Evolutionary conservation across 2,888 invertebrate genomes (phyloP).

Genomic region (Sphaerophoria taeniata): DNA sequence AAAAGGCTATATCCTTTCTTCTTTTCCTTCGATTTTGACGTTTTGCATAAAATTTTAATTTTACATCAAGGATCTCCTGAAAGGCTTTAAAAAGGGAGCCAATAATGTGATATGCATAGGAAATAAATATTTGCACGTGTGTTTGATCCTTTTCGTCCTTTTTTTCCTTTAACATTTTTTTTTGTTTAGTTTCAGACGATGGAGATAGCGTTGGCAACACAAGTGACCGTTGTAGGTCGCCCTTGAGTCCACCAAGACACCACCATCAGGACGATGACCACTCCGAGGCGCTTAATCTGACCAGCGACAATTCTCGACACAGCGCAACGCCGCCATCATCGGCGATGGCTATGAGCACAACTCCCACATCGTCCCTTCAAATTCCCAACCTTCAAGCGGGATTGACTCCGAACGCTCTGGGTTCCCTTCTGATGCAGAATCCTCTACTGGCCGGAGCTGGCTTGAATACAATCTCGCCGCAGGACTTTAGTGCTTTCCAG

Average conservation of each 20-base stretch:
- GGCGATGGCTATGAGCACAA: slow-evolving; percentile 76
- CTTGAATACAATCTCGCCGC: slow-evolving; percentile 78
- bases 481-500: slow-evolving; percentile 81
- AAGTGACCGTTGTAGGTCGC: slow-evolving; percentile 82
- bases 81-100: slow-evolving; percentile 75
- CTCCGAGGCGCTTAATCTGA: slow-evolving; percentile 80
- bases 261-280: slow-evolving; percentile 78
- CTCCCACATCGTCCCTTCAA: slow-evolving; percentile 59
- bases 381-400: slow-evolving; percentile 71
- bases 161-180: slow-evolving; percentile 31
- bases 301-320: slow-evolving; percentile 81
- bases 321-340: slow-evolving; percentile 79
- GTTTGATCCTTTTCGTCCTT: not conserved
- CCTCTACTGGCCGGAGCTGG: slow-evolving; percentile 77
- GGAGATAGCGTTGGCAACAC: slow-evolving; percentile 81
- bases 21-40: slow-evolving; percentile 39
- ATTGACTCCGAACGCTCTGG: slow-evolving; percentile 71
- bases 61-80: slow-evolving; percentile 41
- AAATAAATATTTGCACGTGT: slow-evolving; percentile 50
- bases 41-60: slow-evolving; percentile 72
- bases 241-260: slow-evolving; percentile 79
- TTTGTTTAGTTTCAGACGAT: slow-evolving; percentile 80
- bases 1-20: slow-evolving; percentile 1
- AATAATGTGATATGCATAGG: slow-evolving; percentile 74
- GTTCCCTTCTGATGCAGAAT: slow-evolving; percentile 76